phyloP scores from a whole-genome alignment of 2,888 invertebrate genomes.

The Nymphalis c-album region DNA sequence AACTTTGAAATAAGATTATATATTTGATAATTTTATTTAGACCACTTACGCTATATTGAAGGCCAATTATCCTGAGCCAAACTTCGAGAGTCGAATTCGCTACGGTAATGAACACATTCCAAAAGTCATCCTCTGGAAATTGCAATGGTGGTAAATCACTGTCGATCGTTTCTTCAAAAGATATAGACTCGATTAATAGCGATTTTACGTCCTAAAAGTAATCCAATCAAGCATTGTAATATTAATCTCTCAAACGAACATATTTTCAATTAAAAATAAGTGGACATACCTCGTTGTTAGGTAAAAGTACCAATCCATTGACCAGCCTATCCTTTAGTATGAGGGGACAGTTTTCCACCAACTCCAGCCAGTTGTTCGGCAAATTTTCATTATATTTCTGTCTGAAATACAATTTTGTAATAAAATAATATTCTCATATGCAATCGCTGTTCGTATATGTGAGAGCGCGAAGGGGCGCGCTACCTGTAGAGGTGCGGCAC shows the following conservation, averaged over 20 bases:
- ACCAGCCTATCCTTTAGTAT: slow-evolving; percentile 79
- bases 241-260: not conserved
- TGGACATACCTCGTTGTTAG: slow-evolving; percentile 64
- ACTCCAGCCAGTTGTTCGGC: slow-evolving; percentile 85
- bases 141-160: slow-evolving; percentile 70
- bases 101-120: slow-evolving; percentile 84
- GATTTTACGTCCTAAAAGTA: slow-evolving; percentile 42
- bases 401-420: slow-evolving; percentile 56
- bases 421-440: not conserved
- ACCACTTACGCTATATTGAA: slow-evolving; percentile 82
- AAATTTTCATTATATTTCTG: slow-evolving; percentile 84
- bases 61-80: slow-evolving; percentile 85
- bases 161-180: slow-evolving; percentile 59
- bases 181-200: slow-evolving; percentile 43
- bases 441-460: too few species aligned
- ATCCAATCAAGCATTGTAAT: not conserved
- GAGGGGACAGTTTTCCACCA: slow-evolving; percentile 80
- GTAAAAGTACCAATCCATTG: slow-evolving; percentile 74
- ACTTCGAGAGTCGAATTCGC: slow-evolving; percentile 83
- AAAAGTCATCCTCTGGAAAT: slow-evolving; percentile 74
- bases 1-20: not conserved
- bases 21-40: not conserved
- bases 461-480: not conserved
- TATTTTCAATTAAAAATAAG: not conserved
- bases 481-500: slow-evolving; percentile 81